Evolutionary conservation across 2,113 vertebrate species (phyloP).

Genomic region (Gallinago media): DNA sequence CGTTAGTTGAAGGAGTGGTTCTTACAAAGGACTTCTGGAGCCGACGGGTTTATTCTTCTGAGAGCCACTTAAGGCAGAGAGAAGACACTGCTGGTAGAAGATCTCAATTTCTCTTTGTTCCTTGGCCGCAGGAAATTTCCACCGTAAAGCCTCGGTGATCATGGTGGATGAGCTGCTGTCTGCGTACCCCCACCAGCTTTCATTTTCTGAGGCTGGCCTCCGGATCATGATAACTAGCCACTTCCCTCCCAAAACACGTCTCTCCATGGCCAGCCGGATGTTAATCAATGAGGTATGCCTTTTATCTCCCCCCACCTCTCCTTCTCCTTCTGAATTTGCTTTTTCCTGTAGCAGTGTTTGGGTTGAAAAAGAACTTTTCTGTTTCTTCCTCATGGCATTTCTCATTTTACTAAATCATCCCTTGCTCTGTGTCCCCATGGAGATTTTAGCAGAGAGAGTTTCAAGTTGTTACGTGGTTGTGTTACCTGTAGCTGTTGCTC

Average conservation of each 20-base stretch:
- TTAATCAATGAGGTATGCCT: slow-evolving; percentile 91
- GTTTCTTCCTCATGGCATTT: background rate
- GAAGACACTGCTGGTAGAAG: background rate
- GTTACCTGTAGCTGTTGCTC: background rate
- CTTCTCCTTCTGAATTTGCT: background rate
- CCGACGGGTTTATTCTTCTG: rapidly evolving
- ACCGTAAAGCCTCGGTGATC: slow-evolving; percentile 91
- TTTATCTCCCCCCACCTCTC: background rate
- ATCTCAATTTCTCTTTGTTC: slow-evolving; percentile 5
- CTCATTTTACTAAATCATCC: background rate
- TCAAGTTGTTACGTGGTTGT: background rate
- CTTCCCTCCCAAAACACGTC: slow-evolving; percentile 96
- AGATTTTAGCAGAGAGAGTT: background rate
- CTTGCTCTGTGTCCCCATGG: background rate
- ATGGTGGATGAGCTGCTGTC: slow-evolving; percentile 99
- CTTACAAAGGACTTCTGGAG: background rate
- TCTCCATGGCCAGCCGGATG: slow-evolving; percentile 99
- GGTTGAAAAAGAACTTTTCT: background rate
- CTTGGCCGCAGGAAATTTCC: slow-evolving; percentile 86
- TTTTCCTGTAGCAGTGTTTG: background rate
- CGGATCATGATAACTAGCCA: slow-evolving; percentile 99
- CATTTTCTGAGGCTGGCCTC: slow-evolving; percentile 96
- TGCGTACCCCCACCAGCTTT: slow-evolving; percentile 95
- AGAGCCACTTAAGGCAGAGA: background rate
- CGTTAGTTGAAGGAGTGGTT: background rate